Conservation (phyloP, 2,113 vertebrate species). For the Picathartes gymnocephalus region DNA sequence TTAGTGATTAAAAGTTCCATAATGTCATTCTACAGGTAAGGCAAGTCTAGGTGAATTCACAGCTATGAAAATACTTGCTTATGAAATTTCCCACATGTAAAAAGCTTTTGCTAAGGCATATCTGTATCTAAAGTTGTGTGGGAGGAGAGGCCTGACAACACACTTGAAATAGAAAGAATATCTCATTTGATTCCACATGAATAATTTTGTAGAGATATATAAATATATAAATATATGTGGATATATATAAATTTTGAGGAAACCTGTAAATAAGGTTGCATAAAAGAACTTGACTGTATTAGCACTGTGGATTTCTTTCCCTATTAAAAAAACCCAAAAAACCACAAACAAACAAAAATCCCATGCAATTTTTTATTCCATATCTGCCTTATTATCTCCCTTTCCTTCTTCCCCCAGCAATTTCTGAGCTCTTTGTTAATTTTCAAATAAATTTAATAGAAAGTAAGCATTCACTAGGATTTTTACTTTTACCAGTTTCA, state of each 20-base stretch:
- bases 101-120: background rate
- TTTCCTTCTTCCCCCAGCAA: background rate
- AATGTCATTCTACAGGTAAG: background rate
- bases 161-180: background rate
- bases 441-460: background rate
- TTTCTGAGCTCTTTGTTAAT: background rate
- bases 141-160: background rate
- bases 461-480: background rate
- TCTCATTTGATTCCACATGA: background rate
- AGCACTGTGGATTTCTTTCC: accelerated
- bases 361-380: background rate
- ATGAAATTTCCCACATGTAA: background rate
- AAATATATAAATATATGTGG: background rate
- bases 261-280: background rate
- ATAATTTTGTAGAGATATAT: background rate
- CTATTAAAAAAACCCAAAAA: background rate
- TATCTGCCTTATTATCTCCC: background rate
- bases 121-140: background rate
- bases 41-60: background rate
- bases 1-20: background rate
- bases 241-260: background rate
- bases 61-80: background rate
- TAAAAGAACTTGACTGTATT: background rate
- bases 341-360: background rate
- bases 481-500: background rate